A percentile compares a stretch with the other conserved stretches of the same genome.
These are phyloP conservation scores for Cosmia trapezina DNA, from an alignment of 2,888 invertebrate species.

Conservation along the genomic window DNA sequence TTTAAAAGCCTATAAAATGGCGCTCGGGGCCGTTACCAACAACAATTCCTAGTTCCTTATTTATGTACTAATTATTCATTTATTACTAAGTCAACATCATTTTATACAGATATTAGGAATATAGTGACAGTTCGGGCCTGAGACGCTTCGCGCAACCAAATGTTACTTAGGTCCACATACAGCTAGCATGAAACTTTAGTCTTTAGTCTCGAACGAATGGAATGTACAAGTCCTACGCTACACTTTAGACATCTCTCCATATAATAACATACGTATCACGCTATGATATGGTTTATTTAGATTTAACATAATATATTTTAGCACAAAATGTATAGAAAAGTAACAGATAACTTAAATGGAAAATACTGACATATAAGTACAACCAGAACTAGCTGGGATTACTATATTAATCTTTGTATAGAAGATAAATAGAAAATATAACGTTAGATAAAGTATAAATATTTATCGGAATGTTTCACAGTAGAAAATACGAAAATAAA, in stretches of 20 bases:
- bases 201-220: conserved; percentile 66
- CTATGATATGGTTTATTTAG: conserved; percentile 82
- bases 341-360: conserved; percentile 63
- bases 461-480: conserved; percentile 61
- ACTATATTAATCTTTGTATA: conserved; percentile 49
- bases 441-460: conserved; percentile 61
- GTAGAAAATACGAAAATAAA: conserved; percentile 67
- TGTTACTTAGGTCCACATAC: conserved; percentile 46
- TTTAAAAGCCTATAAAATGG: conserved; percentile 76
- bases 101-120: conserved; percentile 75
- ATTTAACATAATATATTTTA: conserved; percentile 65
- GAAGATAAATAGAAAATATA: conserved; percentile 62
- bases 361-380: conserved; percentile 79
- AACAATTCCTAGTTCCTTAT: conserved; percentile 80
- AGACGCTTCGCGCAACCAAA: conserved; percentile 59
- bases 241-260: conserved; percentile 68
- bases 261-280: conserved; percentile 76
- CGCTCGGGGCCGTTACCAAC: conserved; percentile 64
- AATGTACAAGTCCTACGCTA: conserved; percentile 72
- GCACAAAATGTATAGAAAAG: conserved; percentile 64
- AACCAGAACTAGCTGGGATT: conserved; percentile 70
- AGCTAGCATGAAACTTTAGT: conserved; percentile 53
- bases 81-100: conserved; percentile 74
- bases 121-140: conserved; percentile 60
- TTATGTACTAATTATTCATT: conserved; percentile 81